Evolutionary conservation across 2,888 invertebrate species (phyloP).

Genomic region (Azorinus chamasolen): DNA sequence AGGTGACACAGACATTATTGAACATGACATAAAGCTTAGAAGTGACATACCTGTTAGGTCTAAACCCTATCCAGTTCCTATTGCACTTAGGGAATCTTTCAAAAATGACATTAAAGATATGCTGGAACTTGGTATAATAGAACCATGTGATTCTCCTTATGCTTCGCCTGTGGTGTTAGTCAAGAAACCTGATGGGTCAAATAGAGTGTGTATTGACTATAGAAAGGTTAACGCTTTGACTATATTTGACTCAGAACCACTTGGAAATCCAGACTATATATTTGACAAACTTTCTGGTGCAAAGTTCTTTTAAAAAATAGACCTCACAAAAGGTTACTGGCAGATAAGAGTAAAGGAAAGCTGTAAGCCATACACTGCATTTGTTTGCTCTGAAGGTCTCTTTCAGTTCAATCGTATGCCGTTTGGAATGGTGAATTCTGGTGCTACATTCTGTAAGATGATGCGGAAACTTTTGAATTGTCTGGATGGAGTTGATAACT

Average conservation of each 20-base stretch:
- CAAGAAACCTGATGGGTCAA: constrained; percentile 54
- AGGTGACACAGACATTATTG: constrained; percentile 24
- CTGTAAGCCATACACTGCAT: constrained; percentile 52
- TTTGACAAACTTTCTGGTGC: constrained; percentile 48
- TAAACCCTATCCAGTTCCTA: no score
- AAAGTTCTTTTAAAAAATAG: constrained; percentile 58
- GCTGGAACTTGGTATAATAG: constrained; percentile 54
- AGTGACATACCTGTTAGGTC: no score
- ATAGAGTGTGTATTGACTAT: constrained; percentile 65
- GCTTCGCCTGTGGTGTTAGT: constrained; percentile 58
- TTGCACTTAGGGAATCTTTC: no score
- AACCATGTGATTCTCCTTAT: constrained; percentile 58
- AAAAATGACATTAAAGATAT: constrained; percentile 39
- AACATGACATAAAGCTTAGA: constrained; percentile 29
- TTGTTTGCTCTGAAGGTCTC: constrained; percentile 41
- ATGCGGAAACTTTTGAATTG: constrained; percentile 51
- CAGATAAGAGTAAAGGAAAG: constrained; percentile 48
- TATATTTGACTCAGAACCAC: constrained; percentile 67
- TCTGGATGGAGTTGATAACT: constrained; percentile 42
- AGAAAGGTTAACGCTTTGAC: constrained; percentile 58
- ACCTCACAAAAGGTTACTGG: constrained; percentile 67
- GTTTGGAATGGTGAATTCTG: constrained; percentile 50
- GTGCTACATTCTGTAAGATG: constrained; percentile 44
- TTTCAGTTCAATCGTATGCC: constrained; percentile 47
- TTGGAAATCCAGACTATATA: constrained; percentile 62